phyloP scores from a whole-genome alignment of 1,140 invertebrate genomes.

The Plutomurus gul region DNA sequence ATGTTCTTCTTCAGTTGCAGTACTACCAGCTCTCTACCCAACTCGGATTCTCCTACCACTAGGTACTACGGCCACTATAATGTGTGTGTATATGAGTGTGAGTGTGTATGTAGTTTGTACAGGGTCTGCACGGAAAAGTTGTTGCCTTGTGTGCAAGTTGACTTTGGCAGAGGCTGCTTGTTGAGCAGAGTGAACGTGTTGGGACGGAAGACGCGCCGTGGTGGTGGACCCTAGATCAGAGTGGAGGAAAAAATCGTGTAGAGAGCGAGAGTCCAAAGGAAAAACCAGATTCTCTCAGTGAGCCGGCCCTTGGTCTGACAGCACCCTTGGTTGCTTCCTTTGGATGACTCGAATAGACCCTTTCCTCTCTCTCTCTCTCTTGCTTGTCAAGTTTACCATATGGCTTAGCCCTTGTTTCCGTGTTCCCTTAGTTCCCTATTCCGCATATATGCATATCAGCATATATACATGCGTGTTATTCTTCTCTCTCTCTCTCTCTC shows the following conservation, averaged over 20 bases:
- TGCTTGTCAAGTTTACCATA: constrained; percentile 25
- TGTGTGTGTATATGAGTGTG: too few species aligned
- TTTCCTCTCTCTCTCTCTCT: background rate
- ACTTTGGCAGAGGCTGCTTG: too few species aligned
- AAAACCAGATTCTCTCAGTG: constrained; percentile 40
- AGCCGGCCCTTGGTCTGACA: background rate
- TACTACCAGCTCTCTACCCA: background rate
- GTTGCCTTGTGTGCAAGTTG: too few species aligned
- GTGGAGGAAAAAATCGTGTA: background rate
- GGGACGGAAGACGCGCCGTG: too few species aligned
- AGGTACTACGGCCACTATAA: background rate
- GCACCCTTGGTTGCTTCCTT: constrained; percentile 25
- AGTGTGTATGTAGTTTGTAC: too few species aligned
- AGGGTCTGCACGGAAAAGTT: too few species aligned
- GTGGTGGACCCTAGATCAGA: background rate
- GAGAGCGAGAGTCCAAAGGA: constrained; percentile 5
- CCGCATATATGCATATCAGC: background rate
- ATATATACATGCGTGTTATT: background rate
- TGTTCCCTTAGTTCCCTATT: constrained; percentile 33
- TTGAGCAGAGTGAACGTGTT: too few species aligned
- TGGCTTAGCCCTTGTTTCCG: constrained; percentile 38
- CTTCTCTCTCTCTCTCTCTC: background rate
- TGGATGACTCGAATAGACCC: background rate
- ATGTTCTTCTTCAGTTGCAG: background rate
- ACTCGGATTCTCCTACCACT: background rate